Conservation (phyloP, 2,888 invertebrate genomes). For the Steinernema carpocapsae region DNA sequence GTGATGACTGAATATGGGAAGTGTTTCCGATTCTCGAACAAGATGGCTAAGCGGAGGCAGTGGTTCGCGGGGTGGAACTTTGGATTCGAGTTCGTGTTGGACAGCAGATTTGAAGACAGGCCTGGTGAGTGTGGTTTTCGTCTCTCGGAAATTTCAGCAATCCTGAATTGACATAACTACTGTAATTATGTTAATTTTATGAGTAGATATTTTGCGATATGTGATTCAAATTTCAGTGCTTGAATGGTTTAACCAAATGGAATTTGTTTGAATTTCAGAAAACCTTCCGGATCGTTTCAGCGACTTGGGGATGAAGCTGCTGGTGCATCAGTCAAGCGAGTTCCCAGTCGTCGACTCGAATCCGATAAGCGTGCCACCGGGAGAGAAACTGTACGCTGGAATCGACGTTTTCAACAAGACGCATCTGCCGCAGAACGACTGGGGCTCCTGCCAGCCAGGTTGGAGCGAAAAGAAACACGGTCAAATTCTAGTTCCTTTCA, state of each 20-base stretch:
- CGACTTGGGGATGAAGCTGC: slow-evolving; percentile 49
- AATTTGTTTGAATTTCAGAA: no score
- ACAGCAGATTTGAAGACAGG: slow-evolving; percentile 34
- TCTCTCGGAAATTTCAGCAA: background rate
- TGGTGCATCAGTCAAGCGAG: slow-evolving; percentile 46
- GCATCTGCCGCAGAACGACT: slow-evolving; percentile 49
- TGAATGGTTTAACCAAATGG: no score
- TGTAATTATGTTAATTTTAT: no score
- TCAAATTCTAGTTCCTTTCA: slow-evolving; percentile 36
- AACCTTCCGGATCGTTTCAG: slow-evolving; percentile 32
- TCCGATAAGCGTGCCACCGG: slow-evolving; percentile 49
- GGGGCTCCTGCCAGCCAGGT: slow-evolving; percentile 53
- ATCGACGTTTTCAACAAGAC: slow-evolving; percentile 48
- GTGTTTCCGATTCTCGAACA: slow-evolving; percentile 46
- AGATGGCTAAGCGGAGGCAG: slow-evolving; percentile 41
- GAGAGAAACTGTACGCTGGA: slow-evolving; percentile 48
- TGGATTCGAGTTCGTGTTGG: slow-evolving; percentile 52
- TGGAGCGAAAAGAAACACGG: slow-evolving; percentile 41
- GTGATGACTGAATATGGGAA: slow-evolving; percentile 52
- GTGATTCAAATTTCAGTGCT: no score
- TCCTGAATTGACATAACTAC: no score
- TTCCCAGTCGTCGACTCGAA: slow-evolving; percentile 45
- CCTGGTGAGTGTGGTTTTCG: slow-evolving; percentile 1
- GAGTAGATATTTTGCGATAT: no score
- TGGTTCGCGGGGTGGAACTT: slow-evolving; percentile 50